Evolutionary conservation across 2,113 vertebrate species (phyloP).

Genomic region (Baryphthengus martii): DNA sequence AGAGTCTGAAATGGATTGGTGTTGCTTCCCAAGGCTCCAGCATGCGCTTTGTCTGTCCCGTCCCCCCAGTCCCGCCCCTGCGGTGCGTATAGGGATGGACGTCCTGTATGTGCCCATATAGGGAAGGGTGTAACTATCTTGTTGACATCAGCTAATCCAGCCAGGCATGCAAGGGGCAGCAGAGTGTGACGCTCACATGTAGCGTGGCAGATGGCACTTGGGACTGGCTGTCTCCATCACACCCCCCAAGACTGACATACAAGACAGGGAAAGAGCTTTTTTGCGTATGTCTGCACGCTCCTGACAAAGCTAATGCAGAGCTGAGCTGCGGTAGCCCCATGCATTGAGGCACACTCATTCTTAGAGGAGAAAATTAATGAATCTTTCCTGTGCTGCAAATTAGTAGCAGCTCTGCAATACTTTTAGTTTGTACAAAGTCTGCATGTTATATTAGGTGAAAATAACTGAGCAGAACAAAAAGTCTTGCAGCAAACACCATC

Average conservation of each 20-base stretch:
- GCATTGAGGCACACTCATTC: background rate
- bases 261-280: background rate
- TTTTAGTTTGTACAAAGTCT: background rate
- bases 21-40: background rate
- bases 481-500: background rate
- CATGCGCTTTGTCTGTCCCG: background rate
- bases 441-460: background rate
- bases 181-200: slow-evolving; percentile 40
- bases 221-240: slow-evolving; percentile 42
- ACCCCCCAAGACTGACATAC: background rate
- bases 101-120: background rate
- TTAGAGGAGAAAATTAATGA: background rate
- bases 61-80: background rate
- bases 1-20: background rate
- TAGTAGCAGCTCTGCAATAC: background rate
- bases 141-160: slow-evolving; percentile 24
- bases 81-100: background rate
- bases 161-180: background rate
- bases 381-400: background rate
- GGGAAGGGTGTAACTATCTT: slow-evolving; percentile 18
- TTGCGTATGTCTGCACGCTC: accelerated
- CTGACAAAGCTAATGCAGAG: background rate
- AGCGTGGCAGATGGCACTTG: background rate
- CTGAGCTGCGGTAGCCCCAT: background rate
- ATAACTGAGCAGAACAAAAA: background rate